Conservation (phyloP, 2,113 vertebrate species). For the Brachyhypopomus gauderio region DNA sequence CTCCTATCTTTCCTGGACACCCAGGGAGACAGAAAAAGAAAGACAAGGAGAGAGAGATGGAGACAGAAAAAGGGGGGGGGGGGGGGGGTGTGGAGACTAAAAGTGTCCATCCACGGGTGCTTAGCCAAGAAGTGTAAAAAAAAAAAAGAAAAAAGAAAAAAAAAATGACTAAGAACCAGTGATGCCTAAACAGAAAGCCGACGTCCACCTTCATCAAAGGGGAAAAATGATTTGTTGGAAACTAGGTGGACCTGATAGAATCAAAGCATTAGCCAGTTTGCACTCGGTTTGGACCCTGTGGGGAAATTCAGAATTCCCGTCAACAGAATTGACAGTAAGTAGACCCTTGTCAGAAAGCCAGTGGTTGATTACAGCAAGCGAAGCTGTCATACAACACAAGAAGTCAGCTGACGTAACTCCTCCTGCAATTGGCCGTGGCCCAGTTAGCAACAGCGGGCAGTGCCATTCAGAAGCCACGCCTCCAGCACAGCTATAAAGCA, state of each 20-base stretch:
- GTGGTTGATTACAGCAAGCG: background rate
- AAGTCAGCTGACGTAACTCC: background rate
- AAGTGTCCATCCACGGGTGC: slow-evolving; percentile 24
- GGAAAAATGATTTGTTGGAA: background rate
- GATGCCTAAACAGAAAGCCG: too few relatives aligned
- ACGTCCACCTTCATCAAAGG: background rate
- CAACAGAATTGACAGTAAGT: too few relatives aligned
- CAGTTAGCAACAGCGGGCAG: background rate
- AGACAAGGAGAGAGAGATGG: slow-evolving; percentile 65
- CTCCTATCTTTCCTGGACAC: slow-evolving; percentile 54
- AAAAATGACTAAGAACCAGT: background rate
- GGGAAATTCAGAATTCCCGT: background rate
- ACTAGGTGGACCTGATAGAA: background rate
- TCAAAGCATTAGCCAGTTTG: background rate
- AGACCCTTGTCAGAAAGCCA: background rate
- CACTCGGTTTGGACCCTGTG: background rate
- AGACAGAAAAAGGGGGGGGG: slow-evolving; percentile 63
- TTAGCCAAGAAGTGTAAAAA: background rate
- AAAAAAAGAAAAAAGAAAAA: background rate
- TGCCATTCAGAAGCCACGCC: background rate
- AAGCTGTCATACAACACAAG: background rate
- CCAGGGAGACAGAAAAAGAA: background rate
- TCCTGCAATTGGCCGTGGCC: background rate
- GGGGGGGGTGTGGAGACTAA: background rate
- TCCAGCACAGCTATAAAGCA: background rate